Conservation (phyloP, 2,113 vertebrate species). For the Tetrao urogallus region DNA sequence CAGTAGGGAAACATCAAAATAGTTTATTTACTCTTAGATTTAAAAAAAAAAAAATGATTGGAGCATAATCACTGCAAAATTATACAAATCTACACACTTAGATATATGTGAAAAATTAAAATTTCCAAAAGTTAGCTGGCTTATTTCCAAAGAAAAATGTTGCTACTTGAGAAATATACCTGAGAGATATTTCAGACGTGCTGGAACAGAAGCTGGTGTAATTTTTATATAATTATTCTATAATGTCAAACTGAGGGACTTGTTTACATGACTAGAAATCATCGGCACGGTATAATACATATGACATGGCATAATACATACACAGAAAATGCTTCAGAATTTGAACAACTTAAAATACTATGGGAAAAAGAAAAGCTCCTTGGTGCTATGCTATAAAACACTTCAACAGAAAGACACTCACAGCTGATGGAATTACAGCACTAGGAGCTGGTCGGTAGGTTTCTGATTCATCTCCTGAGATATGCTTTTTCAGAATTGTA, state of each 20-base stretch:
- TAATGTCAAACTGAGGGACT: not conserved
- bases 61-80: not conserved
- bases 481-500: not conserved
- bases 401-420: not conserved
- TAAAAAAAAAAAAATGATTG: slow-evolving; percentile 39
- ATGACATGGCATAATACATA: not conserved
- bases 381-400: not conserved
- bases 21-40: slow-evolving; percentile 15
- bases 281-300: too few relatives aligned
- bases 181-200: not conserved
- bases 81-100: not conserved
- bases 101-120: not conserved
- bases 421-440: not conserved
- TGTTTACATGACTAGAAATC: not conserved
- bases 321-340: not conserved
- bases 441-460: not conserved
- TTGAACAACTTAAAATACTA: not conserved
- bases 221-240: not conserved
- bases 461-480: not conserved
- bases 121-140: not conserved
- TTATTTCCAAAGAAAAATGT: not conserved
- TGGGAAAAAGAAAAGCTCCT: not conserved
- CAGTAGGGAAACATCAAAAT: slow-evolving; percentile 19
- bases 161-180: not conserved
- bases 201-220: not conserved